Conservation (phyloP, 2,113 vertebrate species). For the Clarias gariepinus region DNA sequence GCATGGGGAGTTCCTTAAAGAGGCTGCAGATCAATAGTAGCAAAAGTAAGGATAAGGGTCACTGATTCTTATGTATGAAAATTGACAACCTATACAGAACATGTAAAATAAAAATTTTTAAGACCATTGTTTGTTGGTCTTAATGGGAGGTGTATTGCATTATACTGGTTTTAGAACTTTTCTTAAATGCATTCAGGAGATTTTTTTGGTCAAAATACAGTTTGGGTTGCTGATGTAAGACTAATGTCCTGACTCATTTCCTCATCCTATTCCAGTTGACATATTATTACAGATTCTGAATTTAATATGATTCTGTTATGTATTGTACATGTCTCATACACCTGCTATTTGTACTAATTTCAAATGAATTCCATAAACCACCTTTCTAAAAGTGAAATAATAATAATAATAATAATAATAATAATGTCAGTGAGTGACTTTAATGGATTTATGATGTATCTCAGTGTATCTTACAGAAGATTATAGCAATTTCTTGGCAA, state of each 20-base stretch:
- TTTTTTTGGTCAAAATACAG: background rate
- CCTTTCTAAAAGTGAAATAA: slow-evolving; percentile 12
- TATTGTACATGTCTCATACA: background rate
- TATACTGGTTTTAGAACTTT: background rate
- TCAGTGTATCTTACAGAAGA: slow-evolving; percentile 28
- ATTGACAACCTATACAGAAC: background rate
- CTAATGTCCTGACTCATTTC: background rate
- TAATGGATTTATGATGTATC: slow-evolving; percentile 33
- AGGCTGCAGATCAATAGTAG: background rate
- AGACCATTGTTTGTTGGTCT: background rate
- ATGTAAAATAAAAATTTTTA: too few relatives aligned
- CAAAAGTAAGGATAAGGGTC: background rate
- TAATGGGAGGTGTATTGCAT: background rate
- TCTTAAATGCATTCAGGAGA: background rate
- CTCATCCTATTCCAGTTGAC: background rate
- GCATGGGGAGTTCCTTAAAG: background rate
- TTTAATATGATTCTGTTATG: background rate
- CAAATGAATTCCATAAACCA: background rate
- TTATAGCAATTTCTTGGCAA: slow-evolving; percentile 51
- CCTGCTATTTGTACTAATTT: slow-evolving; percentile 2
- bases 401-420: slow-evolving; percentile 16
- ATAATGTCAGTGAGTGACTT: slow-evolving; percentile 22
- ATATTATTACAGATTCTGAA: slow-evolving; percentile 2
- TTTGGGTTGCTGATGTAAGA: background rate
- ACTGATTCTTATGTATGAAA: background rate